These are phyloP conservation scores for Callipepla californica DNA, from an alignment of 2,113 vertebrate genomes.

Conservation along the genomic window DNA sequence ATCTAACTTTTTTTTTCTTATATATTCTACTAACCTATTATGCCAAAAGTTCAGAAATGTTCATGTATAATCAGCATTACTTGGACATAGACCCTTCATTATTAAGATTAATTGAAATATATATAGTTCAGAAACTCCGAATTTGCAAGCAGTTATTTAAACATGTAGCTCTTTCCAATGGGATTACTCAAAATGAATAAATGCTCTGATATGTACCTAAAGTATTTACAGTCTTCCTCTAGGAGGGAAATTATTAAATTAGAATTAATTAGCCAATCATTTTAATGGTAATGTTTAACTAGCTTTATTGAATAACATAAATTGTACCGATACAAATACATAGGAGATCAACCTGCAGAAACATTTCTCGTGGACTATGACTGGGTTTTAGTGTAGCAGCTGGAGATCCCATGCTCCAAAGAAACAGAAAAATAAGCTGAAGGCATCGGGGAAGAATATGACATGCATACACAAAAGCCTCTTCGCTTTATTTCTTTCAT, in stretches of 20 bases:
- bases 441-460: not conserved
- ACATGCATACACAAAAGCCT: not conserved
- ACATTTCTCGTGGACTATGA: not conserved
- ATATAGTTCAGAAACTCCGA: not conserved
- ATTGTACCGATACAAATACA: not conserved
- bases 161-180: not conserved
- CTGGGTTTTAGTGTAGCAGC: not conserved
- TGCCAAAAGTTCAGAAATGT: not conserved
- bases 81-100: not conserved
- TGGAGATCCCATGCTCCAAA: not conserved
- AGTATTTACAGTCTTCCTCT: not conserved
- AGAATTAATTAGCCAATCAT: not conserved
- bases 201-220: not conserved
- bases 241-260: not conserved
- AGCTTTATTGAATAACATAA: not conserved
- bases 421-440: not conserved
- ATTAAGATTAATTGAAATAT: not conserved
- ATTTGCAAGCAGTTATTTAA: not conserved
- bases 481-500: not conserved
- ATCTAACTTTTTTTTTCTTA: not conserved
- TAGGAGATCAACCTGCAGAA: not conserved
- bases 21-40: not conserved
- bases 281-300: not conserved
- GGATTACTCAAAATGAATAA: not conserved
- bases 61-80: not conserved